phyloP scores from a whole-genome alignment of 2,797 vertebrate genomes.

The Dermochelys coriacea region DNA sequence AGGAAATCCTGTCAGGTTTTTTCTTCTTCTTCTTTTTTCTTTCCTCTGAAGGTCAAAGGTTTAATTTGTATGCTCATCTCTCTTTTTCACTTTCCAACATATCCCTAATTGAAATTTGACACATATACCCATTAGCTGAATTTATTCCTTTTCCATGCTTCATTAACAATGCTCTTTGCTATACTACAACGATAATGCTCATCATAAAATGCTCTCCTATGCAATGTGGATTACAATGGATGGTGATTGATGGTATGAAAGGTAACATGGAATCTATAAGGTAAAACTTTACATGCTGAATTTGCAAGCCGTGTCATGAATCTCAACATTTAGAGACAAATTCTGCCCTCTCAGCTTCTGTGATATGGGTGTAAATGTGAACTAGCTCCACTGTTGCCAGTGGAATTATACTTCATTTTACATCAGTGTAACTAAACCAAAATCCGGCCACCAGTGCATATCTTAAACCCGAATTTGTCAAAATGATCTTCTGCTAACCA shows the following conservation, averaged over 20 bases:
- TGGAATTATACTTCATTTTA: not conserved
- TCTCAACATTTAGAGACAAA: conserved; percentile 28
- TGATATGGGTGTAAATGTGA: not conserved
- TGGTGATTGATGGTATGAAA: conserved; percentile 79
- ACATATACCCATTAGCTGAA: conserved; percentile 84
- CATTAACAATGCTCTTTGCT: conserved; percentile 85
- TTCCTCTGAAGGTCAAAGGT: conserved; percentile 83
- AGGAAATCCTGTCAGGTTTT: conserved; percentile 47
- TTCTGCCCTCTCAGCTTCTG: not conserved
- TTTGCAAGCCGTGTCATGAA: conserved; percentile 37
- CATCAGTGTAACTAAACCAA: not conserved
- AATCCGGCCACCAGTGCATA: not conserved
- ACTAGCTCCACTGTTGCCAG: not conserved
- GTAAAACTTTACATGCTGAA: conserved; percentile 74
- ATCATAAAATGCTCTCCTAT: conserved; percentile 81
- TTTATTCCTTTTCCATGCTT: conserved; percentile 83
- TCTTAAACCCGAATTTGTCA: rapidly evolving
- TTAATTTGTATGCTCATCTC: conserved; percentile 79
- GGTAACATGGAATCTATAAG: conserved; percentile 71
- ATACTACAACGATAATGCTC: conserved; percentile 77
- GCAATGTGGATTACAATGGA: conserved; percentile 73
- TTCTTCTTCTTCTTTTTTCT: conserved; percentile 44
- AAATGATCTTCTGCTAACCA: not conserved
- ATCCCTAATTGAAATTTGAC: conserved; percentile 85
- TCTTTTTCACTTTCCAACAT: conserved; percentile 75